Percentiles rank a stretch among this genome's conserved stretches.
Evolutionary conservation across 2,888 invertebrate genomes (phyloP).

Genomic region (Lasioglossum villosulum): DNA sequence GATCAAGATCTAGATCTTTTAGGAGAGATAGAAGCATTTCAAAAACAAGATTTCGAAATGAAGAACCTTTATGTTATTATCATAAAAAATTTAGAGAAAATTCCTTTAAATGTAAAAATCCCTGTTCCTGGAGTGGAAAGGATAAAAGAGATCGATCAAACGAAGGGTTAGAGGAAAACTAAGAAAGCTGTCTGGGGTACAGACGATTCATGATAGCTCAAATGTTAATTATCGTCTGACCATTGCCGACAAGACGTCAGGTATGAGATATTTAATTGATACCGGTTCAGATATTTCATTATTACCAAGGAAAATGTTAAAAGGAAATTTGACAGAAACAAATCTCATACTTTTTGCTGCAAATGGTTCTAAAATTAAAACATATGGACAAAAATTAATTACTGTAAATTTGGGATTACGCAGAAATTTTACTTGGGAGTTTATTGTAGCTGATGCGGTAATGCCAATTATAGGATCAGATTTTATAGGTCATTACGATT

Average conservation of each 20-base stretch:
- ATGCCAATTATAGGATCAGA: background rate
- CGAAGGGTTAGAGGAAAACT: no score
- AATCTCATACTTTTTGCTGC: background rate
- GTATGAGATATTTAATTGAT: background rate
- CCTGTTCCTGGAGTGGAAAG: background rate
- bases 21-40: no score
- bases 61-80: background rate
- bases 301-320: background rate
- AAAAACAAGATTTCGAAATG: no score
- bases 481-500: background rate
- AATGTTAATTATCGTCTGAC: background rate
- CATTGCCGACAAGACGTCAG: background rate
- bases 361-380: background rate
- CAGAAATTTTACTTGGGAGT: background rate
- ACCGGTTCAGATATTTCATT: background rate
- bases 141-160: no score
- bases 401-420: background rate
- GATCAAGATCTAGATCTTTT: background rate
- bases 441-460: background rate
- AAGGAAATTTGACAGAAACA: background rate
- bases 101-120: background rate
- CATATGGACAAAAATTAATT: background rate
- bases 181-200: no score
- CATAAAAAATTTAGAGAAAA: background rate
- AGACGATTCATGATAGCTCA: background rate